Evolutionary conservation across 2,888 invertebrate genomes (phyloP), one percentile per base, ranked within the genome.

Genomic region (Phengaris arion): DNA sequence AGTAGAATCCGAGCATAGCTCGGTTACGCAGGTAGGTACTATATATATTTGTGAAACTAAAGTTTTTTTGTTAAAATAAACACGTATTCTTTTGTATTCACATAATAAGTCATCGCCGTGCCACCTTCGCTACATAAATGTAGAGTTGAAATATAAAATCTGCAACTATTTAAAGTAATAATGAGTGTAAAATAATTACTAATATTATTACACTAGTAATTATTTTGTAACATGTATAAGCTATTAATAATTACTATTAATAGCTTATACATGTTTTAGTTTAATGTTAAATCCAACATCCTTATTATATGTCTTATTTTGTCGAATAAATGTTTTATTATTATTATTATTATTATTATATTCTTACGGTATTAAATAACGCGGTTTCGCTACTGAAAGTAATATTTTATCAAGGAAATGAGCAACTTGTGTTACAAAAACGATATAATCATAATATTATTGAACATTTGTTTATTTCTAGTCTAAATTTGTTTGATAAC

Each of bases 381-480:
- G 64, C 35, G 64, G 64, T 45, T 64, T 64, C 15, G 64, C 64
- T 45, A 13, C 35, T 64, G 35, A 45, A 64, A 64, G 35, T 59
- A 22, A 64, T 5, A 35, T 64, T 12, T 35, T 64, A 59, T 22
- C 59, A 22, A 59, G 59, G 59, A 59, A 59, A 59, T 59, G 15
- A 5, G 22, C 15, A 64, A 64, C 22, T 5, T 35, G 13, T 45
- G 35, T 45, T 35, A 64, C 64, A 64, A 64, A 35, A 64, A 64
- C 64, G 64, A 45, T 64, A 64, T 64, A 64, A 35, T 45, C 64
- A 45, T 64, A 64, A 64, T 64, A 64, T 64, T 64, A 64, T 35
- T 35, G 64, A 12, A 35, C 22, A 22, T 22, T 22, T 22, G 22
- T 22, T 22, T 22, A 1, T 22, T 22, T 22, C 22, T 22, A 22